A percentile compares a stretch with the other conserved stretches of the same genome.
These are phyloP conservation scores for Lagopus leucura DNA, from an alignment of 2,113 vertebrate species.

Conservation along the genomic window DNA sequence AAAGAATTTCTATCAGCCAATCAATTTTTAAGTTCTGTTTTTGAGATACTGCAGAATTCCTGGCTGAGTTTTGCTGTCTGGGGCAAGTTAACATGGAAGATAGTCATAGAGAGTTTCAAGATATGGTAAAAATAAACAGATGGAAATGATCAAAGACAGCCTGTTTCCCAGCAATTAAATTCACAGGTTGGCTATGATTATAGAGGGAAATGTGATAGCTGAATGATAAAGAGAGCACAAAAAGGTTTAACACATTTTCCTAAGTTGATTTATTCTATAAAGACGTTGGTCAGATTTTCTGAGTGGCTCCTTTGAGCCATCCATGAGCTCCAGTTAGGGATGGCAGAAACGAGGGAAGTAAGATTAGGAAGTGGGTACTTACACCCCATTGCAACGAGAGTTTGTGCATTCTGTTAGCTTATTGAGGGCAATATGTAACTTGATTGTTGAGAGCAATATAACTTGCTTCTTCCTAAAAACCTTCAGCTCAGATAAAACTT, in stretches of 20 bases:
- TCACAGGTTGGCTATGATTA: constrained; percentile 66
- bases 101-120: constrained; percentile 64
- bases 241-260: constrained; percentile 63
- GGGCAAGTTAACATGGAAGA: constrained; percentile 55
- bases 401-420: neutral
- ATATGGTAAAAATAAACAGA: constrained; percentile 47
- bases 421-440: neutral
- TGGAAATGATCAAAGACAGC: constrained; percentile 67
- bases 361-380: neutral
- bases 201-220: constrained; percentile 57
- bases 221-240: constrained; percentile 53
- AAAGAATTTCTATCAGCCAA: neutral
- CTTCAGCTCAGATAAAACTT: constrained; percentile 15
- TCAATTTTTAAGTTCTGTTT: constrained; percentile 4
- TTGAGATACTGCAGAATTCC: constrained; percentile 18
- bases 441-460: neutral
- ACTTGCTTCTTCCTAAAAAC: constrained; percentile 21
- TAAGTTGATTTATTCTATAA: constrained; percentile 52
- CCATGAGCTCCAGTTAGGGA: neutral
- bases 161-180: constrained; percentile 67
- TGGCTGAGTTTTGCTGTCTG: constrained; percentile 35
- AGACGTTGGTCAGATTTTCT: constrained; percentile 47
- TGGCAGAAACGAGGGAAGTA: neutral
- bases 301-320: neutral
- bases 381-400: neutral